phyloP scores from a whole-genome alignment of 2,113 vertebrate species.

The Protobothrops flavoviridis region DNA sequence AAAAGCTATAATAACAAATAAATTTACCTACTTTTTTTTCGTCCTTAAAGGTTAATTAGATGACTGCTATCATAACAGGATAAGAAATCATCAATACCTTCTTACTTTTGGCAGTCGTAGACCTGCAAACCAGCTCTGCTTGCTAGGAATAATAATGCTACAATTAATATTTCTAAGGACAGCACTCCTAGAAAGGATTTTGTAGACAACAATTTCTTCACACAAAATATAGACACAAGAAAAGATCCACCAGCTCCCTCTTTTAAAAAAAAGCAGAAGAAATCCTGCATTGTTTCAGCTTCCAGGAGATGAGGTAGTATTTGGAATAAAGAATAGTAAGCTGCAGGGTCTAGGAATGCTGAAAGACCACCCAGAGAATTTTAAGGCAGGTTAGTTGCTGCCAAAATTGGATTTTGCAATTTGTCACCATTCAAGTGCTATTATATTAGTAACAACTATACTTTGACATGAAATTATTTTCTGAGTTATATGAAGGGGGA shows the following conservation, averaged over 20 bases:
- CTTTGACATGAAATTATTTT: conserved; percentile 7
- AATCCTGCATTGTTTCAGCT: neutral
- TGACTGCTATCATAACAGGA: neutral
- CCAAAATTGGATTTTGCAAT: conserved; percentile 16
- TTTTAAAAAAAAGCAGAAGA: neutral
- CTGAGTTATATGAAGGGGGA: neutral
- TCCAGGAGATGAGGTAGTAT: neutral
- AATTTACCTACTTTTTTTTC: neutral
- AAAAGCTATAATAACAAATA: neutral
- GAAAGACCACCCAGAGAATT: neutral
- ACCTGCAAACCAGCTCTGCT: neutral
- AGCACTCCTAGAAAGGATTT: neutral
- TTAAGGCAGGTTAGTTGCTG: neutral
- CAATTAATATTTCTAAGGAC: conserved; percentile 15
- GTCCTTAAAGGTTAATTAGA: conserved; percentile 10
- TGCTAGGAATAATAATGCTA: neutral
- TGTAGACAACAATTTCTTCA: neutral
- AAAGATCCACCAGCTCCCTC: neutral
- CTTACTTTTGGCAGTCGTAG: neutral
- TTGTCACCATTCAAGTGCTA: neutral
- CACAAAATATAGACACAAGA: neutral
- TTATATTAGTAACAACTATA: neutral
- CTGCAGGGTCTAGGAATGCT: neutral
- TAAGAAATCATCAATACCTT: neutral
- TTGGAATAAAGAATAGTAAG: neutral